Conservation (phyloP, 1,140 invertebrate species). For the Atopsyche davidsoni region DNA sequence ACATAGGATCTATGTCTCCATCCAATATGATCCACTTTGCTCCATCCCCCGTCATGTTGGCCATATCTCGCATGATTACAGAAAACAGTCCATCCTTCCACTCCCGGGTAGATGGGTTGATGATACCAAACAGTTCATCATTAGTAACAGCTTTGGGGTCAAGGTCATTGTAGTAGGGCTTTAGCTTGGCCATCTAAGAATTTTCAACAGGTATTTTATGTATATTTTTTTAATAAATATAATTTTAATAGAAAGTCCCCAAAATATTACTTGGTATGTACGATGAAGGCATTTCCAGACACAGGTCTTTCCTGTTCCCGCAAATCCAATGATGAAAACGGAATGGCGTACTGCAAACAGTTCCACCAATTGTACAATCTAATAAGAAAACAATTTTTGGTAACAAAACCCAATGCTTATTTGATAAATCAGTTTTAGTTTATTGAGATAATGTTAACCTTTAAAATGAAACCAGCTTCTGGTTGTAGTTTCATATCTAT, state of each 20-base stretch:
- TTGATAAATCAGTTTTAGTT: neutral
- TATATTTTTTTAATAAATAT: conserved; percentile 3
- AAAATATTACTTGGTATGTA: conserved; percentile 59
- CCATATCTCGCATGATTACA: conserved; percentile 87
- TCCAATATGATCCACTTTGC: conserved; percentile 96
- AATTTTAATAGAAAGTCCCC: neutral
- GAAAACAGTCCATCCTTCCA: conserved; percentile 97
- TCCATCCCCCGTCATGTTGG: conserved; percentile 75
- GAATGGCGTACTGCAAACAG: conserved; percentile 90
- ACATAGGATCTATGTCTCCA: conserved; percentile 96
- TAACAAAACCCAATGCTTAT: neutral
- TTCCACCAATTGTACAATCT: conserved; percentile 89
- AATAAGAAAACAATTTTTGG: conserved; percentile 11
- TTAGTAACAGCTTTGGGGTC: conserved; percentile 95
- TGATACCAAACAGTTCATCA: conserved; percentile 92
- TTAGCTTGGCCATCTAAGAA: conserved; percentile 58
- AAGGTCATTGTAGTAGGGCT: conserved; percentile 82
- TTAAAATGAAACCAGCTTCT: conserved; percentile 83
- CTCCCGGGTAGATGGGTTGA: conserved; percentile 90
- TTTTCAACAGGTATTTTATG: too few species aligned
- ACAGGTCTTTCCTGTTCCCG: conserved; percentile 90
- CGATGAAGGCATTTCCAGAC: conserved; percentile 87
- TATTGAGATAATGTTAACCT: conserved; percentile 45
- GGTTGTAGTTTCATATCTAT: conserved; percentile 82
- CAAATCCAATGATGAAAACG: conserved; percentile 86